A percentile compares a stretch with the other conserved stretches of the same genome.
Conservation (phyloP, 2,113 vertebrate genomes). For the Pelodiscus sinensis region DNA sequence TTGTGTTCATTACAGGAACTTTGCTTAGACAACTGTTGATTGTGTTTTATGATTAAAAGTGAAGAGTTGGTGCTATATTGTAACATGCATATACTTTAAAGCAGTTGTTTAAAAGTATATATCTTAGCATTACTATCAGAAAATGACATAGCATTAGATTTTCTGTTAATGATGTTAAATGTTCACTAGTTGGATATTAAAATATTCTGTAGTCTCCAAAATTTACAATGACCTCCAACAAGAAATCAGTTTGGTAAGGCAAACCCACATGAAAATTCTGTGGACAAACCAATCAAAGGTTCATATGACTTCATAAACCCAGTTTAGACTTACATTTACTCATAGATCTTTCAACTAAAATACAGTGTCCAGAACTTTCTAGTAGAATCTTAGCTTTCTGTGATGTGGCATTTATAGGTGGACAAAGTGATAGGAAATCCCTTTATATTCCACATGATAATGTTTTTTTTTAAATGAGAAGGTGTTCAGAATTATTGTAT, state of each 20-base stretch:
- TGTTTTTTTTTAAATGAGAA: background rate
- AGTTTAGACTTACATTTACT: background rate
- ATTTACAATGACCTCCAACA: background rate
- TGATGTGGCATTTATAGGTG: background rate
- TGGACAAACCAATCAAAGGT: background rate
- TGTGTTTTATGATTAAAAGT: background rate
- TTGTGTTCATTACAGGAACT: background rate
- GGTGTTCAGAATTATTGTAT: background rate
- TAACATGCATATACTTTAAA: no score
- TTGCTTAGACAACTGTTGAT: background rate
- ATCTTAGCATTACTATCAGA: background rate
- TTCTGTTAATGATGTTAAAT: background rate
- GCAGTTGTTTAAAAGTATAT: background rate
- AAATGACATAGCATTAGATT: background rate
- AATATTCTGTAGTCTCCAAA: background rate
- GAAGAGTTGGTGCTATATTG: background rate
- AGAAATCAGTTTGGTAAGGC: background rate
- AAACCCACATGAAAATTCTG: background rate
- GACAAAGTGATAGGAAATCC: background rate
- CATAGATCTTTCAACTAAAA: background rate
- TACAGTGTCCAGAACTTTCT: background rate
- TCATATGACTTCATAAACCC: background rate
- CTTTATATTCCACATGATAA: no score
- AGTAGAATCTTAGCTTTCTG: background rate
- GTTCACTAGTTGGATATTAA: background rate